Base-by-base conservation (phyloP, 2,888 invertebrate genomes). In the Meloe dianella region DNA sequence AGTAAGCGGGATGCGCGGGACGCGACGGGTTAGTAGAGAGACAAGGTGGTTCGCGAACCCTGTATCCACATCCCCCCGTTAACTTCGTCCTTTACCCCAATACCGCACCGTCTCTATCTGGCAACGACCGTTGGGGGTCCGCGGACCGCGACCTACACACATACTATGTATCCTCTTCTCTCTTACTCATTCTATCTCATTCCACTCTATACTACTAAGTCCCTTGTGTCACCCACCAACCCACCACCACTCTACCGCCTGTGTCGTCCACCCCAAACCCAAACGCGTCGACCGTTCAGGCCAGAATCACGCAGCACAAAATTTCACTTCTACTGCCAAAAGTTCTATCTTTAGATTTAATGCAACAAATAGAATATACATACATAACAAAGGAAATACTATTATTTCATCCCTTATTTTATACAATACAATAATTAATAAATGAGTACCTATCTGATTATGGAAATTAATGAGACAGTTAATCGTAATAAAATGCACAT, bases 101-200 rank as follows among this genome's bases (percentile, higher is more conserved):
- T 54, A 35, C 64, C 62, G 56, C 67, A 65, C 59, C 66, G 58
- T 12, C 35, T 58, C 60, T 63, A 57, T 64, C 59, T 41, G 41
- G 41, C 3, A 63, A 64, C 73, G 65, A 67, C 68, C 69, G 69
- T 71, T 71, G 71, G 67, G 75, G 74, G 74, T 71, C 71, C 76
- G 76, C 75, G 75, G 77, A 78, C 78, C 77, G 78, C 78, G 78
- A 78, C 78, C 78, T 77, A 77, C 73, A 74, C 68, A 61, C 64
- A 71, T 12, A 51, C 41, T 41, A n/a, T 7, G n/a, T n/a, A 41
- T 32, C 32, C 7, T 17, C 6, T 17, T 41, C 41, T n/a, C 17
- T n/a, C 7, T 17, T 6, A 1, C 17, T 17, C 41, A 6, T 3
- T 41, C n/a, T n/a, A 35, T 41, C 41, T 41, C 41, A 17, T 32